Base-by-base conservation (phyloP, 2,113 vertebrate species). In the Prionailurus bengalensis region DNA sequence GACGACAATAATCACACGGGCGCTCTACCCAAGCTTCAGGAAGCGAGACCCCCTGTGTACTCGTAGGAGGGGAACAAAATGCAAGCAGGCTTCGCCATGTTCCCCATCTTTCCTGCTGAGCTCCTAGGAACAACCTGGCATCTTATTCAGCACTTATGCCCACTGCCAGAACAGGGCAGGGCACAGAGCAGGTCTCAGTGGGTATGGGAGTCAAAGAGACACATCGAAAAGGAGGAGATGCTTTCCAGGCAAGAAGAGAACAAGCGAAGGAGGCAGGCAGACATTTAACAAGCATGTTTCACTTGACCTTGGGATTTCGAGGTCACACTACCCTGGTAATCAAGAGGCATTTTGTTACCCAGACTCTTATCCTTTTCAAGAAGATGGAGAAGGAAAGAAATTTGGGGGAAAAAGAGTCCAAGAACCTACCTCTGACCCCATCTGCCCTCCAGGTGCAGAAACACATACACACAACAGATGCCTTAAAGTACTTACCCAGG, bases 81-180 rank as follows among this genome's bases (percentile, higher is more conserved):
- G 36, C 12, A 0, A 5, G 71, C 39, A 27, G 71, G 71, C 4
- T 39, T 42, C 36, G 11, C 11, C 21, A 14, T 1, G 71, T 42
- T 21, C 36, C 8, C 71, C 71, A 5, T 17, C 74, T 29, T 48
- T 31, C 74, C 74, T 0, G 0, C 13, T 9, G 78, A 53, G 31
- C 31, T 25, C 78, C 48, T 6, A 11, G 17, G 17, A 6, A 2
- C 7, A 3, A 6, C 16, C 33, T 36, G 79, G 51, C 4, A 1
- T 15, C 79, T 27, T 25, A 4, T 10, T 36, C 79, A 21, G 21
- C 55, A 2, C 6, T 14, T 48, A 8, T 65, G 33, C 25, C 25
- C 4, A 5, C 4, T 4, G 2, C 2, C 74, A 53, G 14, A 42
- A 5, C 13, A 1, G 51, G 1, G 1, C 5, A 8, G 0, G 2